Base-by-base conservation (phyloP, 2,888 invertebrate species). In the Andrena praecox region DNA sequence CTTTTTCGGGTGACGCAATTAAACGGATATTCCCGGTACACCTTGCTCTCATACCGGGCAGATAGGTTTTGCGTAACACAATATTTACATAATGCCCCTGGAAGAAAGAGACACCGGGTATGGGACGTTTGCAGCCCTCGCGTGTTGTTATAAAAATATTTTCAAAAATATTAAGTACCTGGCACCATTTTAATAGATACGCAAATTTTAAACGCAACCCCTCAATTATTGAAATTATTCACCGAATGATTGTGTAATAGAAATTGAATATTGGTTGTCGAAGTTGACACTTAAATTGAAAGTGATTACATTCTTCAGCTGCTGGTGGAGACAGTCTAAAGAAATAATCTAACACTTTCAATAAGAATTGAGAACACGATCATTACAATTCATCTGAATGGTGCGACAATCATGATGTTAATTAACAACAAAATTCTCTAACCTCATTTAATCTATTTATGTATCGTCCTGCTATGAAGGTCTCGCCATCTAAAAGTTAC, bases 1-100 rank as follows among this genome's bases (percentile, higher is more conserved):
- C 52, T 80, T 77, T 68, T 72, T 59, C 68, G 27, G 24, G 78
- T 77, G 80, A 80, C 50, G 76, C 70, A 85, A 85, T 85, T 85
- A 72, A 79, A 70, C 29, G 74, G 59, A 82, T 72, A 84, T 75
- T 77, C 60, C 20, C 63, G 56, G 64, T 71, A 74, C 60, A 60
- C 20, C 48, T 71, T 52, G 60, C 74, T 74, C 77, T 68, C 63
- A 33, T 68, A 68, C 59, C 60, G 33, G 35, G 68, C 72, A 31
- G 35, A 76, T 27, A n/a, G 59, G 33, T 82, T 66, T 85, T 78
- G 31, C 76, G 70, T 71, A 85, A 80, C 54, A 56, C 35, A 63
- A 78, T 67, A 77, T 77, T 80, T 77, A 77, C 29, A 72, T 77
- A 80, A 80, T 63, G 35, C 29, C 56, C 31, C 29, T 56, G 29